phyloP scores from a whole-genome alignment of 2,888 invertebrate species.

The Machimus atricapillus region DNA sequence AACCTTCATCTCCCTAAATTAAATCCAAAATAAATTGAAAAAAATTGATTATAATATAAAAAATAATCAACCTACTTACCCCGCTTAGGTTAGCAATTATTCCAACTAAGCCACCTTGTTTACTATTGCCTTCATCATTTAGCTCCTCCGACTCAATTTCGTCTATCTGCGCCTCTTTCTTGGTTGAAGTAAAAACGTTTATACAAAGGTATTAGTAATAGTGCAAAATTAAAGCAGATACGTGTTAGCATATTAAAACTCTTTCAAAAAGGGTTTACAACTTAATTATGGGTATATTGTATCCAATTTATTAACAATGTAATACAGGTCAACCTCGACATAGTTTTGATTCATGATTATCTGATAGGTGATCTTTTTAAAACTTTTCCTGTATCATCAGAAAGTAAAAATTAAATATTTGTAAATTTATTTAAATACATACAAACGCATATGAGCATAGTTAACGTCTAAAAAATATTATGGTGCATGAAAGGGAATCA shows the following conservation, averaged over 20 bases:
- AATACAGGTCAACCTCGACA: too few relatives aligned
- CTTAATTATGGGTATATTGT: too few relatives aligned
- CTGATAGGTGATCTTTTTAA: too few relatives aligned
- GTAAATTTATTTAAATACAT: too few relatives aligned
- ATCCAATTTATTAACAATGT: too few relatives aligned
- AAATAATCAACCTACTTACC: constrained; percentile 51
- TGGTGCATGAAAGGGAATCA: too few relatives aligned
- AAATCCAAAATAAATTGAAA: background rate
- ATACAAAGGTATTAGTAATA: background rate
- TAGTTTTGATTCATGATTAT: too few relatives aligned
- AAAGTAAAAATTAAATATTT: too few relatives aligned
- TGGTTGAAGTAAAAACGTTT: background rate
- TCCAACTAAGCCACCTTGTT: constrained; percentile 56
- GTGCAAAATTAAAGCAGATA: background rate
- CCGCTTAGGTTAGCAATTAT: constrained; percentile 60
- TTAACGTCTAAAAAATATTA: too few relatives aligned
- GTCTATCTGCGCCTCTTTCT: constrained; percentile 48
- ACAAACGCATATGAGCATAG: too few relatives aligned
- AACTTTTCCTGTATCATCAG: too few relatives aligned
- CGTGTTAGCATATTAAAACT: too few relatives aligned
- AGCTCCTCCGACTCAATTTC: constrained; percentile 34
- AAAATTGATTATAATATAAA: background rate
- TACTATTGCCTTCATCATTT: constrained; percentile 42
- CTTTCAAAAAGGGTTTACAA: background rate
- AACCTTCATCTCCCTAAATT: constrained; percentile 59